Evolutionary conservation across 1,140 invertebrate species (phyloP).

Genomic region (Papilio dardanus): DNA sequence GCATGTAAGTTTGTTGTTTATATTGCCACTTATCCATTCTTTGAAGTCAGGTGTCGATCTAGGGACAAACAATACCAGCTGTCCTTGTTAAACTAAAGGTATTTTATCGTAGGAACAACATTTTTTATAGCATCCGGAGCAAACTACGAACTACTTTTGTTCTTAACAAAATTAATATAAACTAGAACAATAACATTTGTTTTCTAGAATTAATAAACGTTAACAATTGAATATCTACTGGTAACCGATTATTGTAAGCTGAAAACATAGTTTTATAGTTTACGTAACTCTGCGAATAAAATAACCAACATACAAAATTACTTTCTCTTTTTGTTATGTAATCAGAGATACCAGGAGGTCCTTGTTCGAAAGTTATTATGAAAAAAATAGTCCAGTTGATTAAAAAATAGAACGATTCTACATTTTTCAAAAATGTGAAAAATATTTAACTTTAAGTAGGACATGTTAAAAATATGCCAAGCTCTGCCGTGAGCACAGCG

Average conservation of each 20-base stretch:
- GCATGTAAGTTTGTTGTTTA: not conserved
- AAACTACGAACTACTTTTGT: not conserved
- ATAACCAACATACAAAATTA: not conserved
- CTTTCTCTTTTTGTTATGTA: no score
- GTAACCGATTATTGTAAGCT: no score
- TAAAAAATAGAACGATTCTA: not conserved
- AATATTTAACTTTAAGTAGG: not conserved
- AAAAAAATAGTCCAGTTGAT: not conserved
- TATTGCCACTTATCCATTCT: not conserved
- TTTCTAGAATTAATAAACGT: not conserved
- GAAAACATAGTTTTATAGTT: not conserved
- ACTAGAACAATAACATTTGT: not conserved
- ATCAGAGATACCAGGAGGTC: no score
- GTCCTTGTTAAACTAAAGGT: not conserved
- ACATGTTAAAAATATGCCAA: constrained; percentile 10
- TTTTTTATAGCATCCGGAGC: not conserved
- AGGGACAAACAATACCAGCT: not conserved
- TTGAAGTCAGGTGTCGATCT: not conserved
- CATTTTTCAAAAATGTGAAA: not conserved
- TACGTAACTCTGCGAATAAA: not conserved
- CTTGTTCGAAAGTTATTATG: not conserved
- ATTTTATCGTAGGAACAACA: not conserved
- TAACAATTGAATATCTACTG: not conserved
- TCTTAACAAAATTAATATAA: not conserved
- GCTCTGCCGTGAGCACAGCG: constrained; percentile 11